Percentiles rank a stretch among this genome's conserved stretches.
Conservation (phyloP, 2,797 vertebrate species). For the Gadopsis marmoratus region DNA sequence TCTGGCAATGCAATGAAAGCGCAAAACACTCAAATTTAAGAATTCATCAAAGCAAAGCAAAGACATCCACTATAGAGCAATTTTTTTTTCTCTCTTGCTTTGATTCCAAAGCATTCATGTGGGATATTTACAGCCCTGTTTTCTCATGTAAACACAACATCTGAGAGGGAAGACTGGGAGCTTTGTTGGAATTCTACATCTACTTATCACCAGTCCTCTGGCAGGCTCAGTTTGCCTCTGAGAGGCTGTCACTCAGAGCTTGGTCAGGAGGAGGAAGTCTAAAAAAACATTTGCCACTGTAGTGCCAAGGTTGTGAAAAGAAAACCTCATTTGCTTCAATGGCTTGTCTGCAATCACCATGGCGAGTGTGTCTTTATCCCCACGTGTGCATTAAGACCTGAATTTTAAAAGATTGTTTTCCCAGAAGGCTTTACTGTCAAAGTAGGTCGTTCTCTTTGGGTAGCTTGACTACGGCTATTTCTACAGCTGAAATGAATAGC, state of each 20-base stretch:
- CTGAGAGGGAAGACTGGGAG: slow-evolving; percentile 64
- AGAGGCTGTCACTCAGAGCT: slow-evolving; percentile 50
- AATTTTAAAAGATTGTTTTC: slow-evolving; percentile 57
- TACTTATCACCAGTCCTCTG: slow-evolving; percentile 69
- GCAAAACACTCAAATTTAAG: slow-evolving; percentile 38
- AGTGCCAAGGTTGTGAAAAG: slow-evolving; percentile 75
- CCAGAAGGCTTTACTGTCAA: slow-evolving; percentile 37
- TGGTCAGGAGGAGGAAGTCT: slow-evolving; percentile 59
- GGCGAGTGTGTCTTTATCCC: slow-evolving; percentile 59
- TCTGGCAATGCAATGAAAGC: slow-evolving; percentile 60
- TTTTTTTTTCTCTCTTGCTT: slow-evolving; percentile 32
- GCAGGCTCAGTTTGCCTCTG: slow-evolving; percentile 29
- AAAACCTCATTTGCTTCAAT: slow-evolving; percentile 78
- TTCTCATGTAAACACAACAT: slow-evolving; percentile 82
- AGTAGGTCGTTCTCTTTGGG: slow-evolving; percentile 9
- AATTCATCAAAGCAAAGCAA: slow-evolving; percentile 63
- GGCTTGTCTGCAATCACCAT: slow-evolving; percentile 31
- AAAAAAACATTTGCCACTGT: slow-evolving; percentile 65
- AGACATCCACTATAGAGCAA: slow-evolving; percentile 42
- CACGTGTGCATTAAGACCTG: slow-evolving; percentile 58
- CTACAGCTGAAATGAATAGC: not conserved
- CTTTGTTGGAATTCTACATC: slow-evolving; percentile 81
- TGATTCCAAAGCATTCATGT: slow-evolving; percentile 75
- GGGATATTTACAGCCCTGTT: slow-evolving; percentile 77
- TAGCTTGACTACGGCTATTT: not conserved